phyloP scores from a whole-genome alignment of 2,888 invertebrate species.

The Microctonus hyperodae region DNA sequence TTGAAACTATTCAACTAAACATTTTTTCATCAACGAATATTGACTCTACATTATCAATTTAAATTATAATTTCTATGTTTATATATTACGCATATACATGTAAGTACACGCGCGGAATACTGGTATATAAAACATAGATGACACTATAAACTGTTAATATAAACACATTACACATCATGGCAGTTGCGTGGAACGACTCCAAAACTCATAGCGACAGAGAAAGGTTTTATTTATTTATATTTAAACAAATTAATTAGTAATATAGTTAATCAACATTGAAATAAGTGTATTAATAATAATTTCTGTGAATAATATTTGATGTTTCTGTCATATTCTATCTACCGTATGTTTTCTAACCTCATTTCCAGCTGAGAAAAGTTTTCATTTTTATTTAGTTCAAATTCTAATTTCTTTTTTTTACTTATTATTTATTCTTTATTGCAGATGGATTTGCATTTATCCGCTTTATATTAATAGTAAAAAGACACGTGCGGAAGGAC shows the following conservation, averaged over 20 bases:
- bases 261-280: neutral
- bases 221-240: slow-evolving; percentile 67
- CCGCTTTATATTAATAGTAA: slow-evolving; percentile 96
- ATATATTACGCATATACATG: neutral
- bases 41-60: too few relatives aligned
- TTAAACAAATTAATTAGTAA: neutral
- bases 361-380: neutral
- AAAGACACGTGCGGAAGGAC: slow-evolving; percentile 88
- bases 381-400: neutral
- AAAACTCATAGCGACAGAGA: slow-evolving; percentile 83
- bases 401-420: neutral
- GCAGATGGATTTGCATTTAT: slow-evolving; percentile 95
- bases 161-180: slow-evolving; percentile 44
- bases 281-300: slow-evolving; percentile 3
- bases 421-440: slow-evolving; percentile 14
- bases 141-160: neutral
- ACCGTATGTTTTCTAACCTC: slow-evolving; percentile 43
- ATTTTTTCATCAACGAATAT: too few relatives aligned
- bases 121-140: neutral
- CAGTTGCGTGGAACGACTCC: slow-evolving; percentile 71
- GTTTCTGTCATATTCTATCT: neutral
- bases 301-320: neutral
- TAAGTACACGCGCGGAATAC: neutral
- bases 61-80: too few relatives aligned
- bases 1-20: too few relatives aligned